Evolutionary conservation across 2,888 invertebrate genomes (phyloP), one percentile per base, ranked within the genome.

Genomic region (Pyrrhosoma nymphula): DNA sequence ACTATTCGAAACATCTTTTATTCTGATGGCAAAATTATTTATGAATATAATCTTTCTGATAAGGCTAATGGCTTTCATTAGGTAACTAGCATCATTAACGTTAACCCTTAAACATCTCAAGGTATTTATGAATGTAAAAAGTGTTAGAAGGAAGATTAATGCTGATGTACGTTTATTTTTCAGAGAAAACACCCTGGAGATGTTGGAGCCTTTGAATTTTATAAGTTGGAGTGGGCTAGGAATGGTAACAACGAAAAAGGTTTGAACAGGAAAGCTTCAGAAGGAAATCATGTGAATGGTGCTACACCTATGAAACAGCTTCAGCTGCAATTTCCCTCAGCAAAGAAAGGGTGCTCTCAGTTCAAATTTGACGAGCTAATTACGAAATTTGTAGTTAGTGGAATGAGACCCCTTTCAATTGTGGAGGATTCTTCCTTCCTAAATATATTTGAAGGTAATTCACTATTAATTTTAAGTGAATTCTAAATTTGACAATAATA

Each of bases 371-470:
- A 88, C 39, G 39, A 88, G 0, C 35, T 88, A 35, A 39, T 88
- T 16, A 88, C 88, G 8, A 88, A 88, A 88, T 39, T 88, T 39
- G 88, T 88, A 16, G 88, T 88, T 16, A 39, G 4, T 88, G 88
- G 88, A 39, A 39, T 88, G 88, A 88, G 88, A 10, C 88, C 88
- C 39, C 88, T 88, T 4, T 88, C 88, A 30, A 88, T 39, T 88
- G 88, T 88, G 23, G 88, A 88, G 35, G 20, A 88, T 88, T 39
- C 35, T 39, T 30, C 30, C 39, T 88, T 39, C 39, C 14, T 88
- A 88, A 88, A 39, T 88, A 88, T 88, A 88, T 88, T 88, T 88
- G 88, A 88, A 47, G 88, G 88, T 88, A 39, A 88, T 16, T 6
- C 3, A 88, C 88, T 88, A 4, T 88, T 35, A 30, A 39, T 8